These are phyloP conservation scores for Protaetia brevitarsis DNA, from an alignment of 1,140 invertebrate species.

Conservation along the genomic window DNA sequence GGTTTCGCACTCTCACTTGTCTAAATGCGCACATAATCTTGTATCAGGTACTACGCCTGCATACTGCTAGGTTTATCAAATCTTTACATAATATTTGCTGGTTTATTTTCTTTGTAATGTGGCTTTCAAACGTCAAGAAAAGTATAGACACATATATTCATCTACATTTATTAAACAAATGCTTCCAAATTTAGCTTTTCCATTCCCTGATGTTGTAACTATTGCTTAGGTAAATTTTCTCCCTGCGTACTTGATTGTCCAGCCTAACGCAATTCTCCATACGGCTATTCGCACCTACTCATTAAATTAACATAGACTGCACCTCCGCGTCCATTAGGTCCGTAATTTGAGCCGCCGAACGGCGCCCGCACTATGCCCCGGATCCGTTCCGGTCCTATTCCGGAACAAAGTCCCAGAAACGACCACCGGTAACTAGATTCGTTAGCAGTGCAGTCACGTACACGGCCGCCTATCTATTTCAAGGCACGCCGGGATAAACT, in stretches of 20 bases:
- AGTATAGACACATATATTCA: too few relatives aligned
- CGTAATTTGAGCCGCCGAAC: slow-evolving; percentile 15
- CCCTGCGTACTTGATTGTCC: not conserved
- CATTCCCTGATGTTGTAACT: too few relatives aligned
- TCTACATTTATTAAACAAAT: too few relatives aligned
- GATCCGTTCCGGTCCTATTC: slow-evolving; percentile 2
- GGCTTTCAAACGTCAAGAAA: too few relatives aligned
- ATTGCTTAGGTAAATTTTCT: too few relatives aligned
- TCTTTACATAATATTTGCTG: too few relatives aligned
- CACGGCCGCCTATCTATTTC: slow-evolving; percentile 21
- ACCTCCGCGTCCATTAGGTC: not conserved
- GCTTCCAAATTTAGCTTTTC: too few relatives aligned
- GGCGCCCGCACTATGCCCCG: not conserved
- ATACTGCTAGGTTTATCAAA: too few relatives aligned
- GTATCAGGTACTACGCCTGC: too few relatives aligned
- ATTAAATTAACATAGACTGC: slow-evolving; percentile 10
- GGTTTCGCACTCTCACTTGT: too few relatives aligned
- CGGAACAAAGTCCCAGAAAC: not conserved
- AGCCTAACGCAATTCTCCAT: slow-evolving; percentile 2
- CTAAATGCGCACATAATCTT: too few relatives aligned
- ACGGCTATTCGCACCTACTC: slow-evolving; percentile 2
- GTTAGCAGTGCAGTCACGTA: slow-evolving; percentile 18
- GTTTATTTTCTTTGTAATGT: too few relatives aligned
- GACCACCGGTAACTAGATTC: slow-evolving; percentile 10
- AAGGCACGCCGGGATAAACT: slow-evolving; percentile 24